Percentiles rank a stretch among this genome's conserved stretches.
Evolutionary conservation across 35 echinoderm and acorn worm species (phyloP).

Genomic region (Diadema setosum): DNA sequence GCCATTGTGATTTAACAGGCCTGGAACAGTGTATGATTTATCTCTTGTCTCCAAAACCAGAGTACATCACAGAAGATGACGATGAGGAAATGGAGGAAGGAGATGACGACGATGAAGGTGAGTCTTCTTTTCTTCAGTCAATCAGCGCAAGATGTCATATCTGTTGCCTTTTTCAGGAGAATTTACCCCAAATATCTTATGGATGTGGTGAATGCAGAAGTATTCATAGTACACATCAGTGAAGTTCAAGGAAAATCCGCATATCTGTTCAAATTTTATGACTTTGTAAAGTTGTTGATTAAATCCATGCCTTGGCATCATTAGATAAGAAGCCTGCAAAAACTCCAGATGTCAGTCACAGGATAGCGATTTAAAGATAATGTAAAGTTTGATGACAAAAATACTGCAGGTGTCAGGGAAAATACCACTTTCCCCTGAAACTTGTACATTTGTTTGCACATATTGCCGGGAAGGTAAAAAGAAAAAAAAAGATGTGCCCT

Average conservation of each 20-base stretch:
- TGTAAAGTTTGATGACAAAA: too few relatives aligned
- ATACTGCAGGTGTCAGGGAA: too few relatives aligned
- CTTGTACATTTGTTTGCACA: too few relatives aligned
- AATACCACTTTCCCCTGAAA: too few relatives aligned
- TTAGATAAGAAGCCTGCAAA: too few relatives aligned
- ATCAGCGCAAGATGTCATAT: background rate
- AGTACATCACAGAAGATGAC: background rate
- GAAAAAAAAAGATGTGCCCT: too few relatives aligned
- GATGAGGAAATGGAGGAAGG: background rate
- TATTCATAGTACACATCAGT: background rate
- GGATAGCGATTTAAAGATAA: too few relatives aligned
- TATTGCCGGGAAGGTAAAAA: too few relatives aligned
- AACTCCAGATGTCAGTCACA: too few relatives aligned
- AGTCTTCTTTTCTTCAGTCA: background rate
- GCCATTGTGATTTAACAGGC: too few relatives aligned
- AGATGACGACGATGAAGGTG: conserved; percentile 9
- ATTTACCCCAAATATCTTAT: background rate
- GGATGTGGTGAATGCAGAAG: background rate
- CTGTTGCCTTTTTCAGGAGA: background rate
- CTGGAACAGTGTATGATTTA: background rate
- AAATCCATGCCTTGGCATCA: too few relatives aligned
- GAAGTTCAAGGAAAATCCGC: background rate
- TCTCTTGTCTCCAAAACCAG: background rate
- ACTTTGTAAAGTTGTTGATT: background rate
- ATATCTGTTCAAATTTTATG: background rate